Evolutionary conservation across 1,140 invertebrate genomes (phyloP).

Genomic region (Neelides sp.): DNA sequence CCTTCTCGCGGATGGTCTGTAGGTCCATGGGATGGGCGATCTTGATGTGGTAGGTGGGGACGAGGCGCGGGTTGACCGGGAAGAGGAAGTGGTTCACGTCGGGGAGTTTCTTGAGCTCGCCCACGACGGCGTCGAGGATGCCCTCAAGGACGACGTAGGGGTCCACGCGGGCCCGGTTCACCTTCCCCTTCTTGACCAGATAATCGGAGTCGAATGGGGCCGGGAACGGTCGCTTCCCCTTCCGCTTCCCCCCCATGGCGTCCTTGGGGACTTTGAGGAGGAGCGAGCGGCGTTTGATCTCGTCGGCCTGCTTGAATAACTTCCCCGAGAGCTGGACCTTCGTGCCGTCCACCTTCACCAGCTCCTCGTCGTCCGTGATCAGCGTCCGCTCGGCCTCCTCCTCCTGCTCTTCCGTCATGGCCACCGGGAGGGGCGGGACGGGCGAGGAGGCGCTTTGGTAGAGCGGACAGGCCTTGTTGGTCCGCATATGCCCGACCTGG

Average conservation of each 20-base stretch:
- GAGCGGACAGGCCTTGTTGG: conserved; percentile 90
- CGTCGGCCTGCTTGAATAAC: conserved; percentile 67
- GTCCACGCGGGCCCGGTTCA: conserved; percentile 87
- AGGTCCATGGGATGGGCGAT: conserved; percentile 91
- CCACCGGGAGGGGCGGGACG: conserved; percentile 53
- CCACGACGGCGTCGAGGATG: conserved; percentile 81
- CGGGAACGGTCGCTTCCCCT: conserved; percentile 42
- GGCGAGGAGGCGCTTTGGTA: conserved; percentile 52
- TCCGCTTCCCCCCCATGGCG: conserved; percentile 42
- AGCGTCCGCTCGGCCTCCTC: conserved; percentile 65
- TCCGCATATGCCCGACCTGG: conserved; percentile 70
- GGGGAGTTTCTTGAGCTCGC: conserved; percentile 81
- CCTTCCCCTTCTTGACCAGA: conserved; percentile 70
- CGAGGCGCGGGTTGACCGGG: conserved; percentile 50
- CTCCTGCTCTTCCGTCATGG: conserved; percentile 66
- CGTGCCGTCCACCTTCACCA: conserved; percentile 83
- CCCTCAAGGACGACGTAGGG: conserved; percentile 88
- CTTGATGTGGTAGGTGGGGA: conserved; percentile 88
- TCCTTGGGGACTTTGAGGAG: conserved; percentile 74
- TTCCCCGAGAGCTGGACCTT: conserved; percentile 73
- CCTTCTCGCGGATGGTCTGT: conserved; percentile 86
- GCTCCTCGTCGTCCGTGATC: conserved; percentile 58
- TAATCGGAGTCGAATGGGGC: conserved; percentile 82
- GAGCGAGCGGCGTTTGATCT: conserved; percentile 62
- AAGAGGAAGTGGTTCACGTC: conserved; percentile 86